Percentiles rank a stretch among this genome's conserved stretches.
Evolutionary conservation across 2,888 invertebrate species (phyloP).

Genomic region (Elegia similella): DNA sequence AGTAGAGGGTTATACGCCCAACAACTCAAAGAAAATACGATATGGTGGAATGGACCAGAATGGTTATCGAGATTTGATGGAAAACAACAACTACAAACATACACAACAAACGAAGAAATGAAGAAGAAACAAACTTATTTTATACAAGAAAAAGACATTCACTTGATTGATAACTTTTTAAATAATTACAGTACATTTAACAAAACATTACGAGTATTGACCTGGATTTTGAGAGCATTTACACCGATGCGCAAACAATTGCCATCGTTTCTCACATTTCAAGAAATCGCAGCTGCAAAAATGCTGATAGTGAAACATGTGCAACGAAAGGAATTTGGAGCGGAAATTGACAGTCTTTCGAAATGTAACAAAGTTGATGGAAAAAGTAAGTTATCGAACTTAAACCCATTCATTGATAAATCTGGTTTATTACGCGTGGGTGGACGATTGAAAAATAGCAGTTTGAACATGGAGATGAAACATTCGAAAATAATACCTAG

Average conservation of each 20-base stretch:
- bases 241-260: not conserved
- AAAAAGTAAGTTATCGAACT: constrained; percentile 21
- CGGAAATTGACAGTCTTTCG: constrained; percentile 12
- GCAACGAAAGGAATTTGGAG: not conserved
- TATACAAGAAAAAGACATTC: too few species aligned
- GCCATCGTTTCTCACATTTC: not conserved
- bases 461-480: constrained; percentile 8
- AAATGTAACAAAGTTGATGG: constrained; percentile 16
- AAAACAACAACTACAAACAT: too few species aligned
- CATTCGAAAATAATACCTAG: constrained; percentile 19
- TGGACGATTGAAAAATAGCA: constrained; percentile 12
- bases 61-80: too few species aligned
- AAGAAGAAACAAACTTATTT: too few species aligned
- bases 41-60: too few species aligned
- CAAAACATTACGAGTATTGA: not conserved
- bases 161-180: too few species aligned
- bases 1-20: too few species aligned
- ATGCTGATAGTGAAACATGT: not conserved
- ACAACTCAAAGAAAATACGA: too few species aligned
- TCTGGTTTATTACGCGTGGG: constrained; percentile 2
- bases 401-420: constrained; percentile 25
- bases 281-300: not conserved
- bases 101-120: too few species aligned
- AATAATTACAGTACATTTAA: not conserved
- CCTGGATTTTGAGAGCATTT: not conserved